Conservation (phyloP, 1,140 invertebrate species). For the Ostrea denselamellosa region DNA sequence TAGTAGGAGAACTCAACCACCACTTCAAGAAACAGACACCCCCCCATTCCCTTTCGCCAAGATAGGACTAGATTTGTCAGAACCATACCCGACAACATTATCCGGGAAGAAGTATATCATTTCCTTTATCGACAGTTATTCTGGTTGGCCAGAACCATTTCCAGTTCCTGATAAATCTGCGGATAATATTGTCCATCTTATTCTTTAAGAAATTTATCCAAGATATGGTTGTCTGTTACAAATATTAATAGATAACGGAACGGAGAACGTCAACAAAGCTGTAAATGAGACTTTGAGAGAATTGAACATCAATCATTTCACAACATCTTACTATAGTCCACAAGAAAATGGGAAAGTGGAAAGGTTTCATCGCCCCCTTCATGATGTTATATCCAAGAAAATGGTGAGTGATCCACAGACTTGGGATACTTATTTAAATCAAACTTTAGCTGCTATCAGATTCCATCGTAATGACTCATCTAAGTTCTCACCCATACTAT, state of each 20-base stretch:
- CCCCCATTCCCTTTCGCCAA: constrained; percentile 50
- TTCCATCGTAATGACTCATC: too few relatives aligned
- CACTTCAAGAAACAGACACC: constrained; percentile 53
- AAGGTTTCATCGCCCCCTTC: constrained; percentile 54
- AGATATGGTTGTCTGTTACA: constrained; percentile 46
- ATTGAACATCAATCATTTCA: constrained; percentile 52
- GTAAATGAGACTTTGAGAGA: constrained; percentile 40
- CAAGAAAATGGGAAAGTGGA: constrained; percentile 40
- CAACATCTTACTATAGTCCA: constrained; percentile 45
- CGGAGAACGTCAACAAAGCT: constrained; percentile 51
- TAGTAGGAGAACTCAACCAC: constrained; percentile 46
- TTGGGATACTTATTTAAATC: constrained; percentile 40
- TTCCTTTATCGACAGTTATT: constrained; percentile 47
- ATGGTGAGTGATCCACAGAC: background rate
- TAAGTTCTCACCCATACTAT: constrained; percentile 47
- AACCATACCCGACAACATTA: constrained; percentile 49
- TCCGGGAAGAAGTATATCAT: constrained; percentile 58
- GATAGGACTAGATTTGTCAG: constrained; percentile 61
- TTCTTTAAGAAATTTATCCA: constrained; percentile 61
- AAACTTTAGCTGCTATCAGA: constrained; percentile 41
- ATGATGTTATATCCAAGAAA: constrained; percentile 37
- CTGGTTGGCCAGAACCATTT: constrained; percentile 61
- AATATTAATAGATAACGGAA: constrained; percentile 56
- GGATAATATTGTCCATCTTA: background rate
- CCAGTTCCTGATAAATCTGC: background rate